These are phyloP conservation scores for Lates calcarifer DNA, from an alignment of 2,113 vertebrate genomes.

Conservation along the genomic window DNA sequence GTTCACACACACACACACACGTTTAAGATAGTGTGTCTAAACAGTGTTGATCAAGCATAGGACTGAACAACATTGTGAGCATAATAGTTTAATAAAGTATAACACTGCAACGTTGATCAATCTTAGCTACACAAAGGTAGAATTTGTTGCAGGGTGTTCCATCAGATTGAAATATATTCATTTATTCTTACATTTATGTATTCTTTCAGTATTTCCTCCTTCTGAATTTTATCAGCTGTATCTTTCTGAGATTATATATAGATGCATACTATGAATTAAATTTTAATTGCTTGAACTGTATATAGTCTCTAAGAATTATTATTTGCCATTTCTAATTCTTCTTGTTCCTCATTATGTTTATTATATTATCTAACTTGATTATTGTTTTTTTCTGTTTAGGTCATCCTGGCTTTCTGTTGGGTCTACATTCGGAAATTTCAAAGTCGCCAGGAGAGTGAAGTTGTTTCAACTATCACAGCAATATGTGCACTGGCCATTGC, in stretches of 20 bases:
- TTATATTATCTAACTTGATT: background rate
- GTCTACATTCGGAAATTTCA: constrained; percentile 97
- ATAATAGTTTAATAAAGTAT: background rate
- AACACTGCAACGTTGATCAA: background rate
- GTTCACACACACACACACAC: constrained; percentile 7
- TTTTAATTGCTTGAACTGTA: background rate
- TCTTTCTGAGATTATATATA: background rate
- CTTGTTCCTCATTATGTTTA: background rate
- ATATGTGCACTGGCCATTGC: constrained; percentile 95
- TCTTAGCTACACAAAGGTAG: background rate
- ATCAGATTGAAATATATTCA: background rate
- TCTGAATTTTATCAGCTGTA: background rate
- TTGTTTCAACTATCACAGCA: constrained; percentile 95
- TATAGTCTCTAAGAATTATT: background rate
- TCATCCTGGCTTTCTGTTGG: constrained; percentile 96
- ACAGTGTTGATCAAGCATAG: background rate
- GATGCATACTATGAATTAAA: background rate
- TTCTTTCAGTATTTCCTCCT: background rate
- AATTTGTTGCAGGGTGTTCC: background rate
- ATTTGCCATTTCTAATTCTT: background rate
- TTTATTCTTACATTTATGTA: background rate
- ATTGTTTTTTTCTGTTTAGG: constrained; percentile 78
- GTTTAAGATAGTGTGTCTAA: background rate
- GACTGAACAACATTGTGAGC: background rate
- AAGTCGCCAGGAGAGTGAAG: constrained; percentile 96